Percentiles rank a stretch among this genome's conserved stretches.
Conservation (phyloP, 2,888 invertebrate species). For the Drosophila recens region DNA sequence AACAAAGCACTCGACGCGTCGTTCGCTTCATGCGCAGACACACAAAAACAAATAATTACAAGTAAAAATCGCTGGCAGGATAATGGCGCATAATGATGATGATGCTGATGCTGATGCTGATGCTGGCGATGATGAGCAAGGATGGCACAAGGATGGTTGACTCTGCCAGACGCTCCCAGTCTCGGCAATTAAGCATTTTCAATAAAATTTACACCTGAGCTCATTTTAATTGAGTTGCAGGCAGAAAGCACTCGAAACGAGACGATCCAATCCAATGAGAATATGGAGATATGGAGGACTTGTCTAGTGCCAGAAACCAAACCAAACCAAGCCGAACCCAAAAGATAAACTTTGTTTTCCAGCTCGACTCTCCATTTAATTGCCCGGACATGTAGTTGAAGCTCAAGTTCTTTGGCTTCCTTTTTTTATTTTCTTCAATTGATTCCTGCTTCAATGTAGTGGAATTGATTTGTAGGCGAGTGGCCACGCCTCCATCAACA, state of each 20-base stretch:
- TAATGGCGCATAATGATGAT: slow-evolving; percentile 77
- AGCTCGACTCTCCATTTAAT: slow-evolving; percentile 73
- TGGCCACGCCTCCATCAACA: slow-evolving; percentile 69
- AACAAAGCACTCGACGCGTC: slow-evolving; percentile 63
- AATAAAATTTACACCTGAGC: slow-evolving; percentile 85
- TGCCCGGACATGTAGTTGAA: slow-evolving; percentile 74
- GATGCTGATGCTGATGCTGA: not conserved
- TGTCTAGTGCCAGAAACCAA: slow-evolving; percentile 49
- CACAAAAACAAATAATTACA: slow-evolving; percentile 81
- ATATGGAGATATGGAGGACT: slow-evolving; percentile 33
- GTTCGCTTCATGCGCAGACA: slow-evolving; percentile 68
- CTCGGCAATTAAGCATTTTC: slow-evolving; percentile 83
- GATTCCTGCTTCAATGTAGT: slow-evolving; percentile 78
- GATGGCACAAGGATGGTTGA: slow-evolving; percentile 20
- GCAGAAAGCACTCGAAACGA: slow-evolving; percentile 57
- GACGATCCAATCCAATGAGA: slow-evolving; percentile 34
- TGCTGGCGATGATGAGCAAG: slow-evolving; percentile 5
- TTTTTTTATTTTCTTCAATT: slow-evolving; percentile 60
- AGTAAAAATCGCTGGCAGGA: slow-evolving; percentile 76
- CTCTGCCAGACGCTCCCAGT: slow-evolving; percentile 66
- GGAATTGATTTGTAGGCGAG: slow-evolving; percentile 76
- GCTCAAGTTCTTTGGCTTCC: slow-evolving; percentile 21
- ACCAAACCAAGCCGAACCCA: not conserved
- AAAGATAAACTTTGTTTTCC: slow-evolving; percentile 73
- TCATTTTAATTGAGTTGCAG: slow-evolving; percentile 84